These are phyloP conservation scores for Sclerurus mexicanus DNA, from an alignment of 2,113 vertebrate genomes.

Conservation along the genomic window DNA sequence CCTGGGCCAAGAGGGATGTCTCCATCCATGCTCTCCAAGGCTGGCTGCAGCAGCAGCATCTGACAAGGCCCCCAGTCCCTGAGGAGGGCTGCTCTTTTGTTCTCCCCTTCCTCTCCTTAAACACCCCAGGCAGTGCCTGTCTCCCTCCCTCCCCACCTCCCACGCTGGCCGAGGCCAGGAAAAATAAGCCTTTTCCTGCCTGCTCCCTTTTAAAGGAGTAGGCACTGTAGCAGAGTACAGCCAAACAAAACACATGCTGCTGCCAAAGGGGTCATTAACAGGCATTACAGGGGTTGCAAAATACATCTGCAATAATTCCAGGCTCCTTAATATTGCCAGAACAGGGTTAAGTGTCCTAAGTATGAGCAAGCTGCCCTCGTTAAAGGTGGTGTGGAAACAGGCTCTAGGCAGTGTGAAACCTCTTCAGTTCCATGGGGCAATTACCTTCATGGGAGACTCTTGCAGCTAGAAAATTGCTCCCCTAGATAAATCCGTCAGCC, in stretches of 20 bases:
- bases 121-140: neutral
- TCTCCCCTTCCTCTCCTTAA: neutral
- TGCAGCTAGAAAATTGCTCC: neutral
- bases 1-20: neutral
- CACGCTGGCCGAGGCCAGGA: neutral
- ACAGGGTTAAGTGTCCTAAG: neutral
- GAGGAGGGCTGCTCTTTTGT: neutral
- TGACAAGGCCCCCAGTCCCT: neutral
- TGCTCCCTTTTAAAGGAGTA: neutral
- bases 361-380: rapidly evolving
- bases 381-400: neutral
- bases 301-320: neutral
- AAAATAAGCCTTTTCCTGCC: neutral
- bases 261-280: neutral
- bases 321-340: neutral
- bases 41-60: neutral
- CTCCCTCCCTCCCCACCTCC: neutral
- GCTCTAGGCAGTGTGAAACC: neutral
- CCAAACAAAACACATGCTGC: neutral
- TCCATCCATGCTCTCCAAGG: neutral
- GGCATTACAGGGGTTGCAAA: neutral
- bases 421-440: neutral
- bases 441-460: neutral
- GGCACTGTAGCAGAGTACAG: neutral
- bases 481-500: neutral